phyloP scores from a whole-genome alignment of 2,797 vertebrate genomes.

The Danio jaintianensis region DNA sequence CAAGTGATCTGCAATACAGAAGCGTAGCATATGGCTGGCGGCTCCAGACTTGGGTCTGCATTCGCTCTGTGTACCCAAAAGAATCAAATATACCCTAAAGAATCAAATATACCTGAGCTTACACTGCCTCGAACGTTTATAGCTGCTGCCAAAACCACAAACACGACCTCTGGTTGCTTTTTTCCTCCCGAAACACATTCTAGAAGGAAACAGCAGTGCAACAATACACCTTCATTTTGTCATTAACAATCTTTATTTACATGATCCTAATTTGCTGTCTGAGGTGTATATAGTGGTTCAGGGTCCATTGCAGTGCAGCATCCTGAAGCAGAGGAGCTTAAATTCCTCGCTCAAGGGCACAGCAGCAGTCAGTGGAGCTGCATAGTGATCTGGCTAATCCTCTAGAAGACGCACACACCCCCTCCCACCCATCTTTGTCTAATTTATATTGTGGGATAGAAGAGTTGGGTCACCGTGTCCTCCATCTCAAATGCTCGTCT shows the following conservation, averaged over 20 bases:
- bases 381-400: constrained; percentile 44
- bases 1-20: constrained; percentile 32
- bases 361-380: constrained; percentile 29
- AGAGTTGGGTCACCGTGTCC: constrained; percentile 28
- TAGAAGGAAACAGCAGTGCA: not conserved
- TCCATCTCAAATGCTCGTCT: not conserved
- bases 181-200: constrained; percentile 2
- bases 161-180: constrained; percentile 15
- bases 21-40: constrained; percentile 28
- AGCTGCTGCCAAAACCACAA: constrained; percentile 19
- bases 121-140: constrained; percentile 28
- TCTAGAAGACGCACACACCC: constrained; percentile 34
- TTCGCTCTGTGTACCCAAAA: constrained; percentile 30
- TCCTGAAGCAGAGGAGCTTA: constrained; percentile 17
- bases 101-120: constrained; percentile 31
- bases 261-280: constrained; percentile 6
- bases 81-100: constrained; percentile 35
- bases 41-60: constrained; percentile 22
- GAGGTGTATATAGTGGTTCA: constrained; percentile 8
- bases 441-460: constrained; percentile 13
- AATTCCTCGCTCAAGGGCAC: constrained; percentile 36
- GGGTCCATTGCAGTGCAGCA: constrained; percentile 19
- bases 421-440: constrained; percentile 18
- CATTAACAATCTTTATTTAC: not conserved
- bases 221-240: not conserved